Evolutionary conservation across 2,113 vertebrate species (phyloP), one percentile per base, ranked within the genome.

Genomic region (Erythrolamprus reginae): DNA sequence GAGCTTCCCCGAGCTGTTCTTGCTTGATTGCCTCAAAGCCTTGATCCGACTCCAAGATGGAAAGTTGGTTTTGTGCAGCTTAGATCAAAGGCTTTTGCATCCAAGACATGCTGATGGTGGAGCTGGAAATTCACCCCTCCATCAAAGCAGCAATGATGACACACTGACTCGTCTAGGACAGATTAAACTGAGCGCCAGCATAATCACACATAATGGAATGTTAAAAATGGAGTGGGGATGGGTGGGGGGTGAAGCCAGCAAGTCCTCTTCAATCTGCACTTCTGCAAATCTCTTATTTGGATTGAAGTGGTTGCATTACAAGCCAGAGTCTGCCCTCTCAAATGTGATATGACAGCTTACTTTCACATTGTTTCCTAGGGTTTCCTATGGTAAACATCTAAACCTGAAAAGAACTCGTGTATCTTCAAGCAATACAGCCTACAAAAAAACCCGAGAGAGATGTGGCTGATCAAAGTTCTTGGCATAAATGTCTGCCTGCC

Each of bases 1-100:
- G 95, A 94, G 94, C 89, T 94, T 94, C 88, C 83, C 90, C 93
- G 94, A 96, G 48, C 92, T 93, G 87, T 90, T 95, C 77, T 94
- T 95, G 91, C 95, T 89, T 94, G 91, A 85, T 92, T 95, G 92
- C 92, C 50, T 93, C 90, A 1, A 28, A 93, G 94, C 33, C 90
- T 89, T 86, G 21, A 55, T 94, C 90, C 56, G 89, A 93, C 92
- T 93, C 83, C 91, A 58, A 91, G 91, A 87, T 17, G 45, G 94
- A 10, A 91, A 61, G 91, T 77, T 88, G 82, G 90, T 93, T 82
- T 91, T 90, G 47, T 9, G 15, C 38, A 28, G 90, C 93, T 90
- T 91, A 90, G 91, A 93, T 84, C 90, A 93, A 94, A 91, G 86
- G 47, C 91, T 93, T 8, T 86, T 56, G 28, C 84, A 92, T 93